Evolutionary conservation across 2,113 vertebrate genomes (phyloP).

Genomic region (Carollia perspicillata): DNA sequence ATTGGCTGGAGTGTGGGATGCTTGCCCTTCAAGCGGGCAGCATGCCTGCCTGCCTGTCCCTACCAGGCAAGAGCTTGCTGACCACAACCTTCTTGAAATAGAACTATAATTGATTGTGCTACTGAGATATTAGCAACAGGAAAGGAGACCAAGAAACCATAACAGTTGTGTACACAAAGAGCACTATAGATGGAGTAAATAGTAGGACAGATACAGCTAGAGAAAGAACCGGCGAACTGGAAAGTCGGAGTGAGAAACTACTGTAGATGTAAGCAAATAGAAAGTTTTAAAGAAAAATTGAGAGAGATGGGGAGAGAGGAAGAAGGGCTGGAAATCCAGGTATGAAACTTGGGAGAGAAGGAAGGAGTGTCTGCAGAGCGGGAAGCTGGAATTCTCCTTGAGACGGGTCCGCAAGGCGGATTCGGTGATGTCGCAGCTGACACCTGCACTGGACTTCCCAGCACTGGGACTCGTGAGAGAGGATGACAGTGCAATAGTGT

Average conservation of each 20-base stretch:
- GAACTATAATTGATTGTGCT: neutral
- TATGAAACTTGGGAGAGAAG: neutral
- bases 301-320: neutral
- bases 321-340: too few species aligned
- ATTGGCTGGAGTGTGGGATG: neutral
- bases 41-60: neutral
- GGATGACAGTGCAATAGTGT: neutral
- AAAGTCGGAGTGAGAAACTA: neutral
- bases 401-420: rapidly evolving
- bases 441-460: too few species aligned
- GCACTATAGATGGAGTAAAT: neutral
- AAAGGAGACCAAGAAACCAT: neutral
- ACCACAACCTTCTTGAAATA: neutral
- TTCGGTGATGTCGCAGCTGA: neutral
- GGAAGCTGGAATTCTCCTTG: neutral
- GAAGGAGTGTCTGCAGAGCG: neutral
- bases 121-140: neutral
- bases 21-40: neutral
- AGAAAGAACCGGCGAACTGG: neutral
- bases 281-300: neutral
- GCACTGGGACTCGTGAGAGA: rapidly evolving
- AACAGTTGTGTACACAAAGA: neutral
- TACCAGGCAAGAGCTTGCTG: neutral
- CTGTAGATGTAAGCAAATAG: neutral
- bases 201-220: neutral